Conservation (phyloP, 2,113 vertebrate genomes). For the Istiophorus platypterus region DNA sequence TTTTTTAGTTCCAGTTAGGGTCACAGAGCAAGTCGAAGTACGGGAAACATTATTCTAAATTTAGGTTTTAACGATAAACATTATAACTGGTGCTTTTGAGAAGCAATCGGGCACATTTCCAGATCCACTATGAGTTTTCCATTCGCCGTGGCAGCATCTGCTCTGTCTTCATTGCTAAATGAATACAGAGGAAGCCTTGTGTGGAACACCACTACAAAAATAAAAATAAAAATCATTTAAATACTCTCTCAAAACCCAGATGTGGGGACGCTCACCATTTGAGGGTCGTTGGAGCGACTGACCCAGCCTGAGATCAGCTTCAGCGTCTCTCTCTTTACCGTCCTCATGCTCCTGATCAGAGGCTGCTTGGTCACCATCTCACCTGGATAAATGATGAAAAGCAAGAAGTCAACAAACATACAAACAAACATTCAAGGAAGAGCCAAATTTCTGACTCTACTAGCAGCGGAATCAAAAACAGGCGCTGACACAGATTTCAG, state of each 20-base stretch:
- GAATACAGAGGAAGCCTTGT: neutral
- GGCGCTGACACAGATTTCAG: neutral
- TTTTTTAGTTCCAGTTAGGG: too few species aligned
- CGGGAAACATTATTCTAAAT: neutral
- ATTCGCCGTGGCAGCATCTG: too few species aligned
- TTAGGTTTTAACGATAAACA: neutral
- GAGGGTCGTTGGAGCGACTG: slow-evolving; percentile 95
- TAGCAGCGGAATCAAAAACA: neutral
- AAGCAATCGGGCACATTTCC: neutral
- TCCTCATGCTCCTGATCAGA: slow-evolving; percentile 96
- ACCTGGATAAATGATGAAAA: slow-evolving; percentile 81
- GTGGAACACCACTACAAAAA: neutral
- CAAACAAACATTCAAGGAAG: too few species aligned
- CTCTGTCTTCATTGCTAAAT: neutral
- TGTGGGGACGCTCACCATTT: slow-evolving; percentile 89
- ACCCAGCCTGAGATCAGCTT: slow-evolving; percentile 98
- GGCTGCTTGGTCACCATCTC: slow-evolving; percentile 99
- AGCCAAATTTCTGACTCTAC: too few species aligned
- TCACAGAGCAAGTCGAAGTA: too few species aligned
- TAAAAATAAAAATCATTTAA: neutral
- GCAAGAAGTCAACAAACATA: neutral
- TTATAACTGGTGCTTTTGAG: neutral
- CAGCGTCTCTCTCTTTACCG: slow-evolving; percentile 96
- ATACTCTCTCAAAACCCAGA: neutral
- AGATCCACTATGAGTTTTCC: neutral